Conservation (phyloP, 1,140 invertebrate genomes). For the Coenobita brevimanus region DNA sequence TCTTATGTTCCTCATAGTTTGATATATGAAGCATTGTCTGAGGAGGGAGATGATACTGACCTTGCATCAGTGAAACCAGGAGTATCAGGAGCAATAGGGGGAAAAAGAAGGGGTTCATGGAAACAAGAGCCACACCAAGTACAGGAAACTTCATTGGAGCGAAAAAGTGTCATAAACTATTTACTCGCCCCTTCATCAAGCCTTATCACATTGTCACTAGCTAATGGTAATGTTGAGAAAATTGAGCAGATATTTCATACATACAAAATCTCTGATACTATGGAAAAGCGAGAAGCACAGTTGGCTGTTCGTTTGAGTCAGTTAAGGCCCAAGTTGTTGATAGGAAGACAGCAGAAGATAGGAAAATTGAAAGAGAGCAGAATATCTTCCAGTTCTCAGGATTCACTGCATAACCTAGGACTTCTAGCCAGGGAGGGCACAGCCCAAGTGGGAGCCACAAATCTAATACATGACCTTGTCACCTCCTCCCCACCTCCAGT, state of each 20-base stretch:
- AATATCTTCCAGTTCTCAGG: neutral
- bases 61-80: neutral
- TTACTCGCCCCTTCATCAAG: slow-evolving; percentile 44
- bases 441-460: slow-evolving; percentile 42
- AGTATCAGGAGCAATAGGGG: neutral
- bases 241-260: slow-evolving; percentile 39
- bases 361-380: neutral
- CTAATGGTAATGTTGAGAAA: slow-evolving; percentile 46
- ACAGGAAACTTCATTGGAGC: neutral
- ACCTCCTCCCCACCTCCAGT: slow-evolving; percentile 45
- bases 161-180: slow-evolving; percentile 41
- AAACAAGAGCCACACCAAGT: neutral
- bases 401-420: slow-evolving; percentile 39
- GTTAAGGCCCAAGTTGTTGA: slow-evolving; percentile 40
- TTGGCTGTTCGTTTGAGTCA: slow-evolving; percentile 34
- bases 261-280: slow-evolving; percentile 33
- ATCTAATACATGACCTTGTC: slow-evolving; percentile 47
- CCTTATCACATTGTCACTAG: slow-evolving; percentile 42
- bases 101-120: slow-evolving; percentile 33
- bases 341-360: slow-evolving; percentile 11
- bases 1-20: neutral
- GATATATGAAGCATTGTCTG: slow-evolving; percentile 20
- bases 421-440: slow-evolving; percentile 43
- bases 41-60: neutral
- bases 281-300: slow-evolving; percentile 38